phyloP scores from a whole-genome alignment of 2,888 invertebrate genomes.

The Campaea margaritaria region DNA sequence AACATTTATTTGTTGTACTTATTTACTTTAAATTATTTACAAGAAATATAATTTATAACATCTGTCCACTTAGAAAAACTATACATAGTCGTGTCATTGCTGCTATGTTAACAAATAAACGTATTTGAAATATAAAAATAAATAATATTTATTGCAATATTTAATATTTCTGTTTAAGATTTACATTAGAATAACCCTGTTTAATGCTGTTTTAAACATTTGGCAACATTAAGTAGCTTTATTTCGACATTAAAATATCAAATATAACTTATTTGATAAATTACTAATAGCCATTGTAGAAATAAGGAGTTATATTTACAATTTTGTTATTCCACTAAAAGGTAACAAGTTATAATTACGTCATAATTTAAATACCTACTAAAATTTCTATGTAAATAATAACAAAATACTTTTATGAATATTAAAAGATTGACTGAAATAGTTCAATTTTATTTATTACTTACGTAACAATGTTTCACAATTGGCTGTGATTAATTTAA shows the following conservation, averaged over 20 bases:
- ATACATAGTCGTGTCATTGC: conserved; percentile 22
- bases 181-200: conserved; percentile 57
- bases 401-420: not conserved
- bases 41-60: conserved; percentile 45
- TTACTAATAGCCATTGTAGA: too few relatives aligned
- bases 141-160: not conserved
- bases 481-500: not conserved
- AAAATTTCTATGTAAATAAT: not conserved
- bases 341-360: not conserved
- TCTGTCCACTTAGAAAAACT: conserved; percentile 42
- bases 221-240: conserved; percentile 57
- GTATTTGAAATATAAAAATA: conserved; percentile 1
- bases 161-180: conserved; percentile 11
- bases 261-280: not conserved
- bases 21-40: conserved; percentile 68
- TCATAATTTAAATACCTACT: not conserved
- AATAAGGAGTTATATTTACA: conserved; percentile 12
- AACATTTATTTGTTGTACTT: conserved; percentile 57
- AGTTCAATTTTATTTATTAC: not conserved
- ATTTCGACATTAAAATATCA: conserved; percentile 5
- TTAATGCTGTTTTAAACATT: conserved; percentile 50
- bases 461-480: not conserved
- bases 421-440: not conserved
- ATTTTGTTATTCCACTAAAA: conserved; percentile 24
- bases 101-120: conserved; percentile 24